Conservation (phyloP, 2,113 vertebrate species). For the Mesoclemmys tuberculata region DNA sequence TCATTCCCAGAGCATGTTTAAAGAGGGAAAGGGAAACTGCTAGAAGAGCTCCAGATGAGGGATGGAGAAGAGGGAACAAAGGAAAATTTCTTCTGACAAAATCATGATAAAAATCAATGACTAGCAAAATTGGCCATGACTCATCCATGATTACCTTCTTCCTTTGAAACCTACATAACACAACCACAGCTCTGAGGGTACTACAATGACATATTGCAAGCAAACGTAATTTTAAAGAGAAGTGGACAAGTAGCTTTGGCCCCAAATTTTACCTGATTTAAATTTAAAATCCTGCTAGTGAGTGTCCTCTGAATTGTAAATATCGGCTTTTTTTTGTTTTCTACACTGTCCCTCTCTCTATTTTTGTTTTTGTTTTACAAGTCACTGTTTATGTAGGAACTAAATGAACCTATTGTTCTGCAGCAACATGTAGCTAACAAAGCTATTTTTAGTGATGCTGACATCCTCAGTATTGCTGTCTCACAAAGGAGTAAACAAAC, state of each 20-base stretch:
- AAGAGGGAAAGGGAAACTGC: neutral
- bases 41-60: neutral
- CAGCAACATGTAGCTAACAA: neutral
- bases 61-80: neutral
- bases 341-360: neutral
- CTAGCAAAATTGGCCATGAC: neutral
- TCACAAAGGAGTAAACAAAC: neutral
- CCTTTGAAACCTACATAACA: neutral
- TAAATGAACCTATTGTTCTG: neutral
- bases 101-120: neutral
- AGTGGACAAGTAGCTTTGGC: constrained; percentile 2
- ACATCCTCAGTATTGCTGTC: neutral
- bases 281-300: neutral
- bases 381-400: neutral
- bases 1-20: neutral
- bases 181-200: neutral
- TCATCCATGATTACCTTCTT: neutral
- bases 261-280: neutral
- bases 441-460: neutral
- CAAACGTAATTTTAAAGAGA: neutral
- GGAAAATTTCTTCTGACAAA: neutral
- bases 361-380: neutral
- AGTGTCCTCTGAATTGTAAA: neutral
- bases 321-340: neutral
- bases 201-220: neutral